These are phyloP conservation scores for Characodon lateralis DNA, from an alignment of 2,797 vertebrate genomes.

Conservation along the genomic window DNA sequence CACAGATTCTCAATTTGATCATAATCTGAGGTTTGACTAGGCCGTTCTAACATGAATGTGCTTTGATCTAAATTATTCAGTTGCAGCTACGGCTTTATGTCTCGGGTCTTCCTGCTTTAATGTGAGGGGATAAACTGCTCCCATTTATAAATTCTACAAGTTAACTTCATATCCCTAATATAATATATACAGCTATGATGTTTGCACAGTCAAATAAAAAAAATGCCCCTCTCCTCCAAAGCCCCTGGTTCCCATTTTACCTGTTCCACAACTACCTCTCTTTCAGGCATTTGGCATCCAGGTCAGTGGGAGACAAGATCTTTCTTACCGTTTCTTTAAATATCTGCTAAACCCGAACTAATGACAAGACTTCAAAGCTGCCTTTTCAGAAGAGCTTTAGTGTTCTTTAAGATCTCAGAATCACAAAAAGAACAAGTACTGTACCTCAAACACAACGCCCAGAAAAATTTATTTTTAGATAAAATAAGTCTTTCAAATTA, in stretches of 20 bases:
- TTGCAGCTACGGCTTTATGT: background rate
- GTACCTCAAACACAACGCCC: background rate
- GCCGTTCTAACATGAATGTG: background rate
- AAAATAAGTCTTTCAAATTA: background rate
- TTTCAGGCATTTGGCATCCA: background rate
- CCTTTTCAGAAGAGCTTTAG: background rate
- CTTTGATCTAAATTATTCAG: background rate
- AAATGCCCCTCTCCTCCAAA: background rate
- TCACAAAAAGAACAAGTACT: background rate
- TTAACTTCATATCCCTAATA: background rate
- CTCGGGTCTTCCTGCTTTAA: no score
- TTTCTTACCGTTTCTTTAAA: background rate
- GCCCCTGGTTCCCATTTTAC: background rate
- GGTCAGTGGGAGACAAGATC: conserved; percentile 23
- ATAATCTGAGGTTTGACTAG: background rate
- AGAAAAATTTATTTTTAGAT: background rate
- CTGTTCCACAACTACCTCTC: conserved; percentile 3
- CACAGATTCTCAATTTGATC: background rate
- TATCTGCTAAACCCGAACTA: background rate
- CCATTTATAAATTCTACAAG: background rate
- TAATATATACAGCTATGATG: background rate
- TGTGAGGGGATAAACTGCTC: background rate
- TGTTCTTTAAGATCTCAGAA: background rate
- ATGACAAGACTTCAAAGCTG: background rate
- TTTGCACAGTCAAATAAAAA: conserved; percentile 1